Base-by-base conservation (phyloP, 2,113 vertebrate species). In the Forbesichthys papilliferus region DNA sequence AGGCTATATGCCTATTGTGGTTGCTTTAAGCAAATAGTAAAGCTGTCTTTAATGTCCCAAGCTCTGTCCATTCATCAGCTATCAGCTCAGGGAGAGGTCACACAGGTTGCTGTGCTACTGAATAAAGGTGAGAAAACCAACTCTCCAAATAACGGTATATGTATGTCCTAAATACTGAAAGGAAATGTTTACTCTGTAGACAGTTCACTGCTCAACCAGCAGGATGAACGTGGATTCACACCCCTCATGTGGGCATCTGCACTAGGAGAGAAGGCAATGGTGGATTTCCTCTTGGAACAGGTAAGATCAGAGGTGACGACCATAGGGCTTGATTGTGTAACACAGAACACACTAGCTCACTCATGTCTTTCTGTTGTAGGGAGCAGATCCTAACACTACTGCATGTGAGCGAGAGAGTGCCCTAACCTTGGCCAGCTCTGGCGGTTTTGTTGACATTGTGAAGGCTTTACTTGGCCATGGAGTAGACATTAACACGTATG, bases 241-340 rank as follows among this genome's bases (percentile, higher is more conserved):
- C 96, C 97, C 0, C 93, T 99, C 69, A 95, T 99, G 94, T 99
- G 96, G 97, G 96, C 98, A 0, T 93, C 96, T 0, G 97, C 96
- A 0, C 98, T 98, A 0, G 97, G 97, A 34, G 97, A 99, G 89
- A 98, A 95, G 3, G 93, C 95, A 55, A 90, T 94, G 0, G 95
- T 97, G n/a, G 94, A 95, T 56, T 93, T 94, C 80, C 92, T 99
- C 69, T 88, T 99, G 11, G 93, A 98, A 5, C 94, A 94, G 96
- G 98, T 98, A 71, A 74, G 81, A 42, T 42, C 36, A 42, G 36
- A 42, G 36, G 7, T 42, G 7, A 42, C 7, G 36, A 42, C 36
- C 4, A 42, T 42, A 5, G 36, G 36, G 36, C 0, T 42, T 42
- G 36, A 42, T 42, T 42, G 12, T 48, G 47, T 36, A 48, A 51